Conservation (phyloP, 1,140 invertebrate genomes). For the Drosophila prosaltans region DNA sequence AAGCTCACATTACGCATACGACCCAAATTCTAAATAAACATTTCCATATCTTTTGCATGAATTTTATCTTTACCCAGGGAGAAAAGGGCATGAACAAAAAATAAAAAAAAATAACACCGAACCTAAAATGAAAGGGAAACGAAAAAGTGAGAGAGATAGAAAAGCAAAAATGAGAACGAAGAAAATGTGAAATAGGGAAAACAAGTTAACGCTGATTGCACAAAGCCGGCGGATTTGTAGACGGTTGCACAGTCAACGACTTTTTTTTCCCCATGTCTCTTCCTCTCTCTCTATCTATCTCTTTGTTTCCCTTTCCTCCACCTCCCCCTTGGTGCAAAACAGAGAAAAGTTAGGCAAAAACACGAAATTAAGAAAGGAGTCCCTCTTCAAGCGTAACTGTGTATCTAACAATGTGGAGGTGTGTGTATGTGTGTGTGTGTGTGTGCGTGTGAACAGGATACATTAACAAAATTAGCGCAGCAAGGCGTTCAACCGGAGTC, state of each 20-base stretch:
- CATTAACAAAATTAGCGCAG: constrained; percentile 80
- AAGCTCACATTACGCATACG: constrained; percentile 51
- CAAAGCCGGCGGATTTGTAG: constrained; percentile 76
- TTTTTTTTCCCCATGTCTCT: constrained; percentile 5
- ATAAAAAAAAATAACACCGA: neutral
- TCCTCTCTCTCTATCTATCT: neutral
- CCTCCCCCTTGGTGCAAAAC: neutral
- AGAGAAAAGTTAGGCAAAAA: constrained; percentile 74
- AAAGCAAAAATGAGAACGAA: constrained; percentile 34
- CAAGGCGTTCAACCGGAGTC: constrained; percentile 56
- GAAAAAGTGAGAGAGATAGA: constrained; percentile 25
- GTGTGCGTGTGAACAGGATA: constrained; percentile 64
- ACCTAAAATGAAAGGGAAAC: constrained; percentile 12
- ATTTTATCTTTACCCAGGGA: constrained; percentile 34
- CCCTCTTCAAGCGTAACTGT: constrained; percentile 16
- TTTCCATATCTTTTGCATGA: constrained; percentile 67
- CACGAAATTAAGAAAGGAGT: constrained; percentile 71
- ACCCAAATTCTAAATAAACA: constrained; percentile 70
- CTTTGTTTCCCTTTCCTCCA: constrained; percentile 25
- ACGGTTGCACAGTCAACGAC: constrained; percentile 68
- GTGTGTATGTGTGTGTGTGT: constrained; percentile 16
- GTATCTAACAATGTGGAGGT: constrained; percentile 10
- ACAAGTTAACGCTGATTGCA: constrained; percentile 81
- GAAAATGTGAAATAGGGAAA: constrained; percentile 76
- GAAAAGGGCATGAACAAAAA: constrained; percentile 7